Base-by-base conservation (phyloP, 1,140 invertebrate genomes). In the Leptopilina boulardi region DNA sequence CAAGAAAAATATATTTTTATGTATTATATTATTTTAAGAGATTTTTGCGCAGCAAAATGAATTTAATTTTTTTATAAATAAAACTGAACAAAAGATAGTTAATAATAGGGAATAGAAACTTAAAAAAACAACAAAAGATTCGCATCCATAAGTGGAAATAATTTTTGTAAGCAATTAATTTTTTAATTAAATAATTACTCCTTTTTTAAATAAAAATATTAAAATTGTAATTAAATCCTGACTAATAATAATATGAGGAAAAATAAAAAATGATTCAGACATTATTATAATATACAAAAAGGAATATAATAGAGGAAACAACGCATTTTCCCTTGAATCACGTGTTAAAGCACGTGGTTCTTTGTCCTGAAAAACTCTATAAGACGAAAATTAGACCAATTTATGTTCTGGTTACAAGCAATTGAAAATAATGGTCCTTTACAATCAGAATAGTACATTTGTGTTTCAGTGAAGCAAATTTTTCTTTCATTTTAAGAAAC, bases 301-400 rank as follows among this genome's bases (percentile, higher is more conserved):
- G 23, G 4, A 66, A 66, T 30, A 66, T 30, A 30, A 18, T 18
- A 51, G n/a, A 51, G 18, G 6, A 66, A 30, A 66, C 56, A 66
- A 26, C 26, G 56, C 26, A 59, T 59, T 30, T 66, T 66, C 15
- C 56, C 56, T 23, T 26, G 23, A n/a, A 1, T n/a, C 56, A 66
- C 56, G 56, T 66, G 56, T n/a, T 66, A 11, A 66, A n/a, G 11
- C 11, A 66, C 23, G 21, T 66, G 10, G 26, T 13, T 66, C 23
- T 59, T 59, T 26, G 23, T 23, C 21, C 21, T 26, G 21, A 10
- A 26, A 26, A 26, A 51, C 6, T 18, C 23, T 51, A 2, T 51
- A 51, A n/a, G 47, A 18, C 15, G 47, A 51, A 51, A 51, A 51
- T 51, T 51, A 51, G 47, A 51, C 47, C 47, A 51, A 51, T 51